Evolutionary conservation across 2,797 vertebrate species (phyloP).

Genomic region (Sarcophilus harrisii): DNA sequence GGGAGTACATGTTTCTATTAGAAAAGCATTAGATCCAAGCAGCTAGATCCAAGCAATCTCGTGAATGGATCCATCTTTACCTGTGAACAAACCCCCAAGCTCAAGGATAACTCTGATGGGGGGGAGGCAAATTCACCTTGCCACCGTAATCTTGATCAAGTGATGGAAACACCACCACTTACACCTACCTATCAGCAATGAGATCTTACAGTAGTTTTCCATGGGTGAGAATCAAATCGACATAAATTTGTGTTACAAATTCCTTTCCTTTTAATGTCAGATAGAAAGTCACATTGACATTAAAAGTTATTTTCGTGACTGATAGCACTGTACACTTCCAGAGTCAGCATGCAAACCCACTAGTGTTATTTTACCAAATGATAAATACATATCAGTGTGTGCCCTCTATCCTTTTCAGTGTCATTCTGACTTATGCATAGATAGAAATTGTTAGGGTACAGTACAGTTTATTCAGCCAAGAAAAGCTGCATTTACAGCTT

Average conservation of each 20-base stretch:
- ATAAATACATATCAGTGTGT: conserved; percentile 46
- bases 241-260: conserved; percentile 60
- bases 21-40: neutral
- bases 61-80: neutral
- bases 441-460: neutral
- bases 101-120: neutral
- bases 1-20: neutral
- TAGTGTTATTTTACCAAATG: conserved; percentile 41
- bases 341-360: conserved; percentile 55
- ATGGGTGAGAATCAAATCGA: conserved; percentile 60
- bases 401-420: neutral
- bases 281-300: conserved; percentile 71
- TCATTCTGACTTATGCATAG: conserved; percentile 59
- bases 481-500: conserved; percentile 10
- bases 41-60: neutral
- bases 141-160: conserved; percentile 6
- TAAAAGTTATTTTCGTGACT: conserved; percentile 68
- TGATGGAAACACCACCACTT: neutral
- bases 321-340: conserved; percentile 3
- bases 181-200: conserved; percentile 3
- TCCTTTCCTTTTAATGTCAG: conserved; percentile 65
- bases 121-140: conserved; percentile 10
- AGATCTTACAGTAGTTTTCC: conserved; percentile 68
- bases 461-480: neutral
- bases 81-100: neutral